Evolutionary conservation across 2,797 vertebrate genomes (phyloP).

Genomic region (Octomys mimax): DNA sequence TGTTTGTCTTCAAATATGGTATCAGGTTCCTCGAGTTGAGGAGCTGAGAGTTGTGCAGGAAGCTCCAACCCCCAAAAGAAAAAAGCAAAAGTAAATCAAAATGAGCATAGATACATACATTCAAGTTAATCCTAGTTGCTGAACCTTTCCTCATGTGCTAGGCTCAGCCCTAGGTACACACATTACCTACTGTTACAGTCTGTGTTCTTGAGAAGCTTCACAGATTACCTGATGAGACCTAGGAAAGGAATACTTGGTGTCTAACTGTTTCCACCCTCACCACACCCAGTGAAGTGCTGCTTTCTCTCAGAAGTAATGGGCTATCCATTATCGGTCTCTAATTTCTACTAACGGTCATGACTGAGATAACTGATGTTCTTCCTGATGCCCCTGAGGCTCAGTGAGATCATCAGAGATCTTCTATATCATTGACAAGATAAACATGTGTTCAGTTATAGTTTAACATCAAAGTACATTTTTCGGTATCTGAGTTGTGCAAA

Average conservation of each 20-base stretch:
- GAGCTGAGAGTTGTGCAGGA: not conserved
- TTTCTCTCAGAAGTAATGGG: not conserved
- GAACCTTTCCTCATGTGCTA: not conserved
- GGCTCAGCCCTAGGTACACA: not conserved
- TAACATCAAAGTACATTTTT: not conserved
- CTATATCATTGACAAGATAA: not conserved
- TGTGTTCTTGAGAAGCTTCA: conserved; percentile 39
- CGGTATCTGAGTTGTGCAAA: conserved; percentile 15
- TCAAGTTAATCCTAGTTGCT: not conserved
- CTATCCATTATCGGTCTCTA: not conserved
- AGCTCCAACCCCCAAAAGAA: rapidly evolving
- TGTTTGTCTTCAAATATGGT: not conserved
- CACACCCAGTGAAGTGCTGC: not conserved
- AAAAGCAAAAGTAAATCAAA: not conserved
- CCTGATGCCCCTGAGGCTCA: not conserved
- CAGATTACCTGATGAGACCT: not conserved
- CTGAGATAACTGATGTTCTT: not conserved
- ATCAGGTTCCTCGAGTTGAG: not conserved
- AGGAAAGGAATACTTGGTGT: not conserved
- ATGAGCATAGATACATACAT: not conserved
- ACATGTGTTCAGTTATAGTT: not conserved
- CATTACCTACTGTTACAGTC: not conserved
- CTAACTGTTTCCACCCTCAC: rapidly evolving
- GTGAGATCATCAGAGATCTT: not conserved
- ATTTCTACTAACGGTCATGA: not conserved